Conservation (phyloP, 92 coral and sea anemone species). For the Virgularia gustaviana region DNA sequence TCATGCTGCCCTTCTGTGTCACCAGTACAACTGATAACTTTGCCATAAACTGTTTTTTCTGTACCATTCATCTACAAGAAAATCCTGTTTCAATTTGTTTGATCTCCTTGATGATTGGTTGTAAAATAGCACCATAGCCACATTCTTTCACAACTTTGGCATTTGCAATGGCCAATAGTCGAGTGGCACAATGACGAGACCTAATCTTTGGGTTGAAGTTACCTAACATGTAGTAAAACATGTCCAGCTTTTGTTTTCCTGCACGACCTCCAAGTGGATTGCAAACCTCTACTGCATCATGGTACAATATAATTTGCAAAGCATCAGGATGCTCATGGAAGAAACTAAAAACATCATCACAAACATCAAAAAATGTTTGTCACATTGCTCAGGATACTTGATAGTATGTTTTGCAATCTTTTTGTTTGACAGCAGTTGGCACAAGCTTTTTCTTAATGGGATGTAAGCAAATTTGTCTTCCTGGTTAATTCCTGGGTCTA, state of each 20-base stretch:
- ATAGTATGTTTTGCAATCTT: conserved; percentile 28
- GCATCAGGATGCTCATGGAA: background rate
- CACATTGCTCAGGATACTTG: conserved; percentile 25
- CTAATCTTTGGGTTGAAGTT: conserved; percentile 19
- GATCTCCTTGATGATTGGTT: conserved; percentile 8
- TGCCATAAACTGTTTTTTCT: background rate
- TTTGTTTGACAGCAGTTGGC: conserved; percentile 37
- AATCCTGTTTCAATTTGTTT: conserved; percentile 25
- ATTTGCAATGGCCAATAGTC: conserved; percentile 26
- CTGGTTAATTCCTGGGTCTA: too few relatives aligned
- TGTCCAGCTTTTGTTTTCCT: conserved; percentile 11
- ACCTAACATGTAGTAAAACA: conserved; percentile 27
- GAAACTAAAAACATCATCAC: background rate
- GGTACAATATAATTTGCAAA: conserved; percentile 19
- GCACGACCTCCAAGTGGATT: conserved; percentile 38
- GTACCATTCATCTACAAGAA: background rate
- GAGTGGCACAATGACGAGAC: conserved; percentile 6
- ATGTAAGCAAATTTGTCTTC: conserved; percentile 28
- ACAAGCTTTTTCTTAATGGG: conserved; percentile 17
- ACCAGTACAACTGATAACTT: background rate
- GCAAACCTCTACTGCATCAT: conserved; percentile 38
- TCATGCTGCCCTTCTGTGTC: background rate
- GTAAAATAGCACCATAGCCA: conserved; percentile 29
- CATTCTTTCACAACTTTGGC: conserved; percentile 25
- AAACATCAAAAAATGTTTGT: conserved; percentile 8